Evolutionary conservation across 2,888 invertebrate genomes (phyloP).

Genomic region (Entomobrya proxima): DNA sequence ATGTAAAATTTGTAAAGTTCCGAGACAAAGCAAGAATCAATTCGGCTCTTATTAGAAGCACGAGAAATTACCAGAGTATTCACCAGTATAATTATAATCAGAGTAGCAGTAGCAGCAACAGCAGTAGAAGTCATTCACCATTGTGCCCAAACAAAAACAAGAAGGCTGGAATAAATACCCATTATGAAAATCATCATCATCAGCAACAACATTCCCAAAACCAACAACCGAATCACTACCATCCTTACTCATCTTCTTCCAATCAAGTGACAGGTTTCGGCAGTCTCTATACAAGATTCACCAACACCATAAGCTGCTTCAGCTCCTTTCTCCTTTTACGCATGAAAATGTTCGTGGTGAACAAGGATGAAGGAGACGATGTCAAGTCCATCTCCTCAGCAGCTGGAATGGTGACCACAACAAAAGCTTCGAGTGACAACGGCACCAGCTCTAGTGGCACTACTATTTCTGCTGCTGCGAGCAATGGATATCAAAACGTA

Average conservation of each 20-base stretch:
- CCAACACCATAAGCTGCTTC: slow-evolving; percentile 44
- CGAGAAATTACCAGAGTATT: slow-evolving; percentile 39
- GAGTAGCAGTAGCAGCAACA: slow-evolving; percentile 39
- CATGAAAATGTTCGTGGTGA: slow-evolving; percentile 57
- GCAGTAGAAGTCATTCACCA: slow-evolving; percentile 64
- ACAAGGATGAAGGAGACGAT: slow-evolving; percentile 35
- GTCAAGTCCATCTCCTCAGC: slow-evolving; percentile 39
- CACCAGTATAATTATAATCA: slow-evolving; percentile 32
- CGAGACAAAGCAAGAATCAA: slow-evolving; percentile 76
- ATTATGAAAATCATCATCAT: slow-evolving; percentile 45
- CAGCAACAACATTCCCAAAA: slow-evolving; percentile 3
- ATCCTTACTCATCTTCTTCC: background rate
- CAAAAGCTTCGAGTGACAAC: slow-evolving; percentile 61
- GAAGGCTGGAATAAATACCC: slow-evolving; percentile 55
- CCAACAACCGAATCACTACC: background rate
- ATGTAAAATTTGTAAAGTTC: slow-evolving; percentile 85
- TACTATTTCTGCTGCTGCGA: slow-evolving; percentile 13
- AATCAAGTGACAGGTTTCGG: slow-evolving; percentile 5
- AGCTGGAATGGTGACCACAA: slow-evolving; percentile 56
- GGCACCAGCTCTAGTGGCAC: background rate
- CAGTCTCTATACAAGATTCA: slow-evolving; percentile 47
- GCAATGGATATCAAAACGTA: slow-evolving; percentile 43
- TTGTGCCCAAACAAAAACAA: slow-evolving; percentile 68
- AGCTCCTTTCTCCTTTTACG: slow-evolving; percentile 59
- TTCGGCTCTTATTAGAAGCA: slow-evolving; percentile 23